phyloP scores from a whole-genome alignment of 2,797 vertebrate species.

The Channallabes apus region DNA sequence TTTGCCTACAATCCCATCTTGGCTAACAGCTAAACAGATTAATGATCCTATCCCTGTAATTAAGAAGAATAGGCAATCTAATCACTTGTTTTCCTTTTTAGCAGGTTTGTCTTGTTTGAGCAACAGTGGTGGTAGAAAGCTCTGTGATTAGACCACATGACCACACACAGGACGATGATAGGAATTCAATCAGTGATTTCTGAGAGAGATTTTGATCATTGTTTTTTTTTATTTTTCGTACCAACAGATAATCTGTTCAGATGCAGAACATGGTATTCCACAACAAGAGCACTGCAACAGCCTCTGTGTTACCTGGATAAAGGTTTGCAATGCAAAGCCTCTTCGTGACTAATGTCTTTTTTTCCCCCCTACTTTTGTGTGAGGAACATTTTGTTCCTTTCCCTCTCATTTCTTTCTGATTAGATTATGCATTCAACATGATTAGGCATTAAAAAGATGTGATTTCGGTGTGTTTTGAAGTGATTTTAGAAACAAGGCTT shows the following conservation, averaged over 20 bases:
- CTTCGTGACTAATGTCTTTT: slow-evolving; percentile 13
- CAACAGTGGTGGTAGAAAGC: slow-evolving; percentile 35
- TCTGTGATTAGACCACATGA: slow-evolving; percentile 5
- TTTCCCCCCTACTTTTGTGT: not conserved
- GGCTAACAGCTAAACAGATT: slow-evolving; percentile 43
- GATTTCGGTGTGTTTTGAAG: no score
- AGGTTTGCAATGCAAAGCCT: slow-evolving; percentile 34
- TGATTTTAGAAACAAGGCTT: not conserved
- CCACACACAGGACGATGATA: not conserved
- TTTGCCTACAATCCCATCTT: slow-evolving; percentile 16
- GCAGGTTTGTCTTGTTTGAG: slow-evolving; percentile 36
- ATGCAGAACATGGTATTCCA: slow-evolving; percentile 4
- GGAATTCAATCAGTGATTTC: not conserved
- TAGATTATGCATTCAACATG: not conserved
- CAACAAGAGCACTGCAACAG: not conserved
- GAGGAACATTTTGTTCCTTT: not conserved
- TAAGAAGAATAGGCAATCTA: slow-evolving; percentile 34
- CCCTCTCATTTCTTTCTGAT: not conserved
- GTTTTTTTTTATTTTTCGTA: not conserved
- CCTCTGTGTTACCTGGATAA: not conserved
- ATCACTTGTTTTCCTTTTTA: slow-evolving; percentile 45
- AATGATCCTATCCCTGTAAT: slow-evolving; percentile 48
- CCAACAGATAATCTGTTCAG: not conserved
- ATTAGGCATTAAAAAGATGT: not conserved
- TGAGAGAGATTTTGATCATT: not conserved